A percentile compares a stretch with the other conserved stretches of the same genome.
These are phyloP conservation scores for Archaeoteleia sp. DNA, from an alignment of 2,888 invertebrate genomes.

Conservation along the genomic window DNA sequence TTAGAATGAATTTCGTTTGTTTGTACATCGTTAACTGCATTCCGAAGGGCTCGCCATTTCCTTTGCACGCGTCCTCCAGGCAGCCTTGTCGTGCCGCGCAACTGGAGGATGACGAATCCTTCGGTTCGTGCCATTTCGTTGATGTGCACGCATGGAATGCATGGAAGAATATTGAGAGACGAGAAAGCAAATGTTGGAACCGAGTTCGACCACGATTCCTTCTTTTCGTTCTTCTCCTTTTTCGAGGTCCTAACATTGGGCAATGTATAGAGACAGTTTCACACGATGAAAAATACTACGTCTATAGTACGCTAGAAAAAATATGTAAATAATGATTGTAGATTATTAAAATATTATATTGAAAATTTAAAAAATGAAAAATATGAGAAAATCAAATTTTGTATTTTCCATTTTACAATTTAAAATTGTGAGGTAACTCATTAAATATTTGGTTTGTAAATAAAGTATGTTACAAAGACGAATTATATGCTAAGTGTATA, in stretches of 20 bases:
- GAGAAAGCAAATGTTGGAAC: slow-evolving; percentile 15
- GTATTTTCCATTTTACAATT: no score
- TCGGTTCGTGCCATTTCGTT: slow-evolving; percentile 33
- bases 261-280: neutral
- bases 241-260: neutral
- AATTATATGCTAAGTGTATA: neutral
- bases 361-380: neutral
- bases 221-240: slow-evolving; percentile 2
- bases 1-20: slow-evolving; percentile 66
- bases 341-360: neutral
- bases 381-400: no score
- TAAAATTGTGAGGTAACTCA: no score
- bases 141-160: slow-evolving; percentile 33
- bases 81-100: slow-evolving; percentile 33
- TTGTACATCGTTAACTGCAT: slow-evolving; percentile 67
- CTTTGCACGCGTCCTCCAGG: slow-evolving; percentile 41
- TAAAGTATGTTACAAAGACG: no score
- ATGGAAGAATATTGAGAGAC: slow-evolving; percentile 19
- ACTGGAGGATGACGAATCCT: slow-evolving; percentile 35
- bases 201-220: slow-evolving; percentile 11
- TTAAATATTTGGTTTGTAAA: no score
- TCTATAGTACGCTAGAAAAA: no score
- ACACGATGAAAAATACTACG: neutral
- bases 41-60: slow-evolving; percentile 62
- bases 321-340: neutral